phyloP scores from a whole-genome alignment of 2,113 vertebrate species.

The Glaucidium brasilianum region DNA sequence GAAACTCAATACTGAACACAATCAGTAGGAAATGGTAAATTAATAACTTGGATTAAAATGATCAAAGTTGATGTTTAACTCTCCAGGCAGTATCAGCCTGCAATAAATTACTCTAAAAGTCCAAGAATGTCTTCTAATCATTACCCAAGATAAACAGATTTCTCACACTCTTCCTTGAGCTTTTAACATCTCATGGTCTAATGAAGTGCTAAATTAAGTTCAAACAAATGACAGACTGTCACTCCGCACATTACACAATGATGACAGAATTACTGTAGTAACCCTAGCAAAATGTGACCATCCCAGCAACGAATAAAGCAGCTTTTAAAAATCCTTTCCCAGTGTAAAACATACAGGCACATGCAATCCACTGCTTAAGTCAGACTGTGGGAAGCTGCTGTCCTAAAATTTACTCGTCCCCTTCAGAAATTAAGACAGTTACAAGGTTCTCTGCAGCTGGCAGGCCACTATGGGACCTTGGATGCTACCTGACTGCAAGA shows the following conservation, averaged over 20 bases:
- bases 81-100: slow-evolving; percentile 19
- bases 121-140: slow-evolving; percentile 39
- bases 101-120: slow-evolving; percentile 43
- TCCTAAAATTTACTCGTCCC: not conserved
- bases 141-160: slow-evolving; percentile 38
- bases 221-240: slow-evolving; percentile 7
- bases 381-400: not conserved
- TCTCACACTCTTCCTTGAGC: slow-evolving; percentile 30
- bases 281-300: not conserved
- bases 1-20: not conserved
- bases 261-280: slow-evolving; percentile 26
- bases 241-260: not conserved
- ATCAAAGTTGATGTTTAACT: slow-evolving; percentile 55
- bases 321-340: not conserved
- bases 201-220: slow-evolving; percentile 69
- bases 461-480: not conserved
- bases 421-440: not conserved
- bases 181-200: slow-evolving; percentile 58
- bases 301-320: not conserved
- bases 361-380: not conserved
- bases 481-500: not conserved
- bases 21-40: slow-evolving; percentile 14
- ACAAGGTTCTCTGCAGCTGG: not conserved
- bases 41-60: slow-evolving; percentile 7
- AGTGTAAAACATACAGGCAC: not conserved